Evolutionary conservation across 92 coral and sea anemone species (phyloP).

Genomic region (Palythoa heliodiscus): DNA sequence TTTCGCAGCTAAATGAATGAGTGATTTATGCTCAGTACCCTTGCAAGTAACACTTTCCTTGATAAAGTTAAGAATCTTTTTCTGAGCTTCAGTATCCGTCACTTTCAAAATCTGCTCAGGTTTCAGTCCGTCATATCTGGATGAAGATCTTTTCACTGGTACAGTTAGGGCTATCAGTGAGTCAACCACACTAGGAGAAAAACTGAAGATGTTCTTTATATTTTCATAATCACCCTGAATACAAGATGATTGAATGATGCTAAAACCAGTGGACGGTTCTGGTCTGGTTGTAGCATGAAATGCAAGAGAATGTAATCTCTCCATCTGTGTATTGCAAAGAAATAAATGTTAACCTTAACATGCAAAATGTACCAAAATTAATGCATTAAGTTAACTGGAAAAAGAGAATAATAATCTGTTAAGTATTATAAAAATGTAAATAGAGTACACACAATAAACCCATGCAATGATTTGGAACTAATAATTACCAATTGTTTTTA

Average conservation of each 20-base stretch:
- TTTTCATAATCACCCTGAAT: slow-evolving; percentile 33
- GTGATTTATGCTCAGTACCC: neutral
- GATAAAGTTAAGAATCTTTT: slow-evolving; percentile 13
- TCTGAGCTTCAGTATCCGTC: neutral
- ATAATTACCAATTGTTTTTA: too few species aligned
- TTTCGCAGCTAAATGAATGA: slow-evolving; percentile 25
- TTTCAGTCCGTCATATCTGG: slow-evolving; percentile 35
- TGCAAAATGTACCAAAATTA: too few species aligned
- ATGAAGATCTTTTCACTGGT: slow-evolving; percentile 13
- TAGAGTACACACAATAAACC: too few species aligned
- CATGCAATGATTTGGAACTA: too few species aligned
- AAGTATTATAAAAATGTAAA: too few species aligned
- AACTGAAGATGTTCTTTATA: slow-evolving; percentile 13
- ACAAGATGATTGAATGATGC: slow-evolving; percentile 40
- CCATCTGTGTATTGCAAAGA: slow-evolving; percentile 30
- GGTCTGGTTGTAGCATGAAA: slow-evolving; percentile 34
- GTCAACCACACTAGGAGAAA: slow-evolving; percentile 37
- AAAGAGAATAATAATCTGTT: too few species aligned
- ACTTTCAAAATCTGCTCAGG: slow-evolving; percentile 23
- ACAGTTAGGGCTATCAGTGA: slow-evolving; percentile 20
- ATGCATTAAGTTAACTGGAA: too few species aligned
- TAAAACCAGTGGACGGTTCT: neutral
- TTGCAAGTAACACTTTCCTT: neutral
- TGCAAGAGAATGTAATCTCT: slow-evolving; percentile 39
- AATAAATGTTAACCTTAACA: neutral